Percentiles rank a stretch among this genome's conserved stretches.
Evolutionary conservation across 64 coral and sea anemone genomes (phyloP).

Genomic region (Catalaphyllia jardinei): DNA sequence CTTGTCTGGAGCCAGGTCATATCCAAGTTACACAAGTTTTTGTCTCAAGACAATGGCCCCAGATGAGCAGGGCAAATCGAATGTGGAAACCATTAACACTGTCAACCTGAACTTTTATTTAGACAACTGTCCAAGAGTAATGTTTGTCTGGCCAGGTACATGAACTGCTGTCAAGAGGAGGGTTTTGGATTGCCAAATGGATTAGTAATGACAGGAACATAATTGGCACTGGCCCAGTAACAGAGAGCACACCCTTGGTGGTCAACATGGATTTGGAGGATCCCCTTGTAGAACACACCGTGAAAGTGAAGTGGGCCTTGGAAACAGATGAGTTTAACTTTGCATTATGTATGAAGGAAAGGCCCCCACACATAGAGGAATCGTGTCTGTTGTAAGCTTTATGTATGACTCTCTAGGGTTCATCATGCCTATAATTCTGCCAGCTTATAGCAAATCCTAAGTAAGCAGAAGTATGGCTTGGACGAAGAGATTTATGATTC

Average conservation of each 20-base stretch:
- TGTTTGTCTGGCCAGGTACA: not conserved
- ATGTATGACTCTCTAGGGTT: not conserved
- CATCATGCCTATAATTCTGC: not conserved
- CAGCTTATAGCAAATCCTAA: not conserved
- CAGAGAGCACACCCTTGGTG: slow-evolving; percentile 18
- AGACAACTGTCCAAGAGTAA: not conserved
- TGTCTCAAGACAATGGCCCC: slow-evolving; percentile 13
- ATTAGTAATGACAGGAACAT: slow-evolving; percentile 43
- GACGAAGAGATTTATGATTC: not conserved
- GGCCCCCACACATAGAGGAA: not conserved
- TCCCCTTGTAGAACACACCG: slow-evolving; percentile 16
- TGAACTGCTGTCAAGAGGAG: slow-evolving; percentile 5
- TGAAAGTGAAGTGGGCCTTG: slow-evolving; percentile 29
- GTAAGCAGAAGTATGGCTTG: slow-evolving; percentile 26
- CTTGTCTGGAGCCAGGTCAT: slow-evolving; percentile 6
- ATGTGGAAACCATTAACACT: not conserved
- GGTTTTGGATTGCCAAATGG: not conserved
- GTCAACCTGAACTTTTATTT: slow-evolving; percentile 10
- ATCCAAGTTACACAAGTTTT: slow-evolving; percentile 30
- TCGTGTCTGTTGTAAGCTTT: not conserved
- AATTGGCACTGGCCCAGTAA: slow-evolving; percentile 3
- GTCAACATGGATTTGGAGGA: not conserved
- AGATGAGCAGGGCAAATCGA: not conserved
- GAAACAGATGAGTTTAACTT: not conserved
- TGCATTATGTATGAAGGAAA: not conserved